Conservation (phyloP, 2,113 vertebrate species). For the Menura novaehollandiae region DNA sequence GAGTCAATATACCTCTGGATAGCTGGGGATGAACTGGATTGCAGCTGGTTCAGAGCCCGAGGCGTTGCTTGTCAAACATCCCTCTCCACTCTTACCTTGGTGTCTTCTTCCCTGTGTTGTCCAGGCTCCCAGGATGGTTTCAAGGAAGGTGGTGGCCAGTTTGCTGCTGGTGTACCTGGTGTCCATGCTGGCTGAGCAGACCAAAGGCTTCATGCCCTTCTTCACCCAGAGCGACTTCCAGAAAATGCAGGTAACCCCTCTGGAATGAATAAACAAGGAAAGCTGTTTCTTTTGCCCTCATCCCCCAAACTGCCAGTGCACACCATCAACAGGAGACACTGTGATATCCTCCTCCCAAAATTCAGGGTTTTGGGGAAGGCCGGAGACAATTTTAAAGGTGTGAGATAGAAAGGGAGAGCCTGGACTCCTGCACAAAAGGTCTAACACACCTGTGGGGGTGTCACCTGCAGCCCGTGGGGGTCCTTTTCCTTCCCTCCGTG, state of each 20-base stretch:
- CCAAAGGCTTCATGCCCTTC: conserved; percentile 79
- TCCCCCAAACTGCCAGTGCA: neutral
- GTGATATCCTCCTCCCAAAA: neutral
- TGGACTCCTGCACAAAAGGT: neutral
- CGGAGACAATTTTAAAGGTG: neutral
- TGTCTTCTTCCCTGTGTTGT: neutral
- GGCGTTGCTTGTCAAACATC: neutral
- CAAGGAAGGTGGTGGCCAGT: conserved; percentile 39
- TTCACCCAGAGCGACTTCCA: conserved; percentile 79
- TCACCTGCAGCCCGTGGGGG: neutral
- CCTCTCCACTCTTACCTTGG: neutral
- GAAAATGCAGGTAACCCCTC: conserved; percentile 74
- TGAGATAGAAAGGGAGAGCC: neutral
- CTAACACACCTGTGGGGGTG: neutral
- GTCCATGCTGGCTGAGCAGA: conserved; percentile 72
- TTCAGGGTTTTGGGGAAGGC: neutral
- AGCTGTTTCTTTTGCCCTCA: neutral
- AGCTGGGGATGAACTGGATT: neutral
- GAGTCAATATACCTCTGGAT: conserved; percentile 14
- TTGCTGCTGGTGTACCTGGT: conserved; percentile 70
- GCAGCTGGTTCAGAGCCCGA: neutral
- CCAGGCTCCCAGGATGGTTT: conserved; percentile 59
- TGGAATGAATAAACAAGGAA: neutral
- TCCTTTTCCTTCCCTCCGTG: neutral
- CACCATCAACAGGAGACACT: neutral